Evolutionary conservation across 53 echinoderm and acorn worm genomes (phyloP), one percentile per base, ranked within the genome.

Genomic region (Echinarachnius parma): DNA sequence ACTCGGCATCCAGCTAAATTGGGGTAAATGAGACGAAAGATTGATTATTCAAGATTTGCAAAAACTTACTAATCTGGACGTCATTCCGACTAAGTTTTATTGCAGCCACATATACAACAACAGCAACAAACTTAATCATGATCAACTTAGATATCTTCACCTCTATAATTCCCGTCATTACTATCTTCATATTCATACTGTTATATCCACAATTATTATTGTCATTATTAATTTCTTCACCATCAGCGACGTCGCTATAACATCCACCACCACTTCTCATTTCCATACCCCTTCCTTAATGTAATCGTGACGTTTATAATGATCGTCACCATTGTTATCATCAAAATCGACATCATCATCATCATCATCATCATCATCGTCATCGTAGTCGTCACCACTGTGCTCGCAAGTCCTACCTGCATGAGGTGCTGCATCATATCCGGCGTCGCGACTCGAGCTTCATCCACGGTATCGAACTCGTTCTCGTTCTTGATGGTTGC

Each of bases 1-100:
- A 34, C 37, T 86, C 80, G 24, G 80, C 80, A 39, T 91, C 91
- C 46, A 91, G 80, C 91, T 91, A 20, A n/a, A n/a, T 42, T 10
- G 23, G n/a, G n/a, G n/a, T n/a, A n/a, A 29, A 14, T 16, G 2
- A 26, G 13, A 59, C 20, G 23, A 36, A 64, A 9, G 4, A 64
- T 19, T 19, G 9, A 22, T 20, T 35, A 0, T 7, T 9, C 42
- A 39, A 9, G 7, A 39, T 39, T 39, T 13, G 7, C 7, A 39
- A 39, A 13, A 39, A 9, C 7, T 39, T 39, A 7, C 13, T 39
- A 9, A 39, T 39, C 42, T 39, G 42, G 13, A 39, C n/a, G n/a
- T n/a, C n/a, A n/a, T n/a, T n/a, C n/a, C n/a, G n/a, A n/a, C n/a
- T n/a, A n/a, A n/a, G n/a, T n/a, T n/a, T n/a, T n/a, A n/a, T n/a